Base-by-base conservation (phyloP, 2,888 invertebrate genomes). In the Agrilus cyanescens region DNA sequence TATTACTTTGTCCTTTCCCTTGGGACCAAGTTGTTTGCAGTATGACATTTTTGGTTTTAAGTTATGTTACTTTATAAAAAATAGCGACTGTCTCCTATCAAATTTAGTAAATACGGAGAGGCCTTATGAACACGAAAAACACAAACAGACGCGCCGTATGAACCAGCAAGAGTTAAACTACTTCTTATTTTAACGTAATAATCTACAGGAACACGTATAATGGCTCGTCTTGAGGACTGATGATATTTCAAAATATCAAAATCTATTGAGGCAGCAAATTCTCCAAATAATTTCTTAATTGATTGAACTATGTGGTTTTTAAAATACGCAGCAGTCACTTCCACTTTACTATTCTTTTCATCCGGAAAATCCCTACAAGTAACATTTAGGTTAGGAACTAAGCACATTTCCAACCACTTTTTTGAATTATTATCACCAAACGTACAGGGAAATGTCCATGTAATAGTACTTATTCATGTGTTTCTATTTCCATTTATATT, bases 1-100 rank as follows among this genome's bases (percentile, higher is more conserved):
- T 50, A 91, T 80, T 33, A 94, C 79, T 48, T 78, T 75, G 63
- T 93, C 90, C 68, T 89, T 87, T 8, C 84, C 82, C 59, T 71
- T 66, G 2, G 61, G 61, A 2, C 68, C 69, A 20, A 67, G 59
- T 41, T 59, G 60, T 48, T 75, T 60, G 62, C 76, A 65, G 50
- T 68, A 53, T 45, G 72, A 61, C 74, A 71, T 71, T 38, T 45
- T 59, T 37, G 34, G 30, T 36, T 39, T 32, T 33, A 20, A 15
- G 12, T 25, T 29, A 25, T 18, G n/a, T 25, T 39, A 34, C 14
- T 38, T n/a, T 32, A 29, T 45, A 41, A 52, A n/a, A 61, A 67
- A 39, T 52, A 50, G 29, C 67, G 54, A 52, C 67, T 67, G 48
- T 69, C 66, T 33, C 62, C 58, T 40, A 64, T 53, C 33, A 69